Percentiles rank a stretch among this genome's conserved stretches.
Conservation (phyloP, 2,113 vertebrate genomes). For the Neotoma lepida region DNA sequence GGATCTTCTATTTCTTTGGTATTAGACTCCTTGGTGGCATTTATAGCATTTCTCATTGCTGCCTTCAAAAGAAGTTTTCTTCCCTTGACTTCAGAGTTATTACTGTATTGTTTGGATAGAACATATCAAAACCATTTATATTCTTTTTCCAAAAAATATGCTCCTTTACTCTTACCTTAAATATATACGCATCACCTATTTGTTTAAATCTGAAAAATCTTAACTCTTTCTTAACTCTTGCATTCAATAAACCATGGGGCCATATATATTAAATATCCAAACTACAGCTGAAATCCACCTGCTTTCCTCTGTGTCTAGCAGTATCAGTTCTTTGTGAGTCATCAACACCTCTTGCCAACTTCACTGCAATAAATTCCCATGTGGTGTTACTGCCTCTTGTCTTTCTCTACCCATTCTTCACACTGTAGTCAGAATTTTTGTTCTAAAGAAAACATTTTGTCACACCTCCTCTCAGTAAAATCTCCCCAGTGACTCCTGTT, state of each 20-base stretch:
- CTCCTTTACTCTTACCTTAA: conserved; percentile 36
- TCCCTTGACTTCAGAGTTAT: neutral
- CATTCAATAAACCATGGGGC: neutral
- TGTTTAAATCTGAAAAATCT: neutral
- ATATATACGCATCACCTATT: neutral
- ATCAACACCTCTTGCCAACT: neutral
- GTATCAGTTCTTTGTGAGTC: neutral
- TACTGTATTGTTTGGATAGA: neutral
- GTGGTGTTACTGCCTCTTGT: neutral
- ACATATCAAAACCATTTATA: neutral
- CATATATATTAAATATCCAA: neutral
- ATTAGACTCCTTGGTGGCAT: neutral
- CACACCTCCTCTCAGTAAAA: neutral
- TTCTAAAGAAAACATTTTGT: neutral
- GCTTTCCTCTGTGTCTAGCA: neutral
- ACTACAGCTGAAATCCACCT: neutral
- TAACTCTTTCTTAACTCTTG: neutral
- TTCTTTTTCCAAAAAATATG: neutral
- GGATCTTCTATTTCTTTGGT: conserved; percentile 9
- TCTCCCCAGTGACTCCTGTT: neutral
- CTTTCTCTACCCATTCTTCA: neutral
- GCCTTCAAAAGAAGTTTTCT: neutral
- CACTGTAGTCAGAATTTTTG: neutral
- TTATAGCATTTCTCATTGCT: neutral
- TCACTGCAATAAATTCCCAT: neutral